phyloP scores from a whole-genome alignment of 2,797 vertebrate species.

The Phrynocephalus vlangalii region DNA sequence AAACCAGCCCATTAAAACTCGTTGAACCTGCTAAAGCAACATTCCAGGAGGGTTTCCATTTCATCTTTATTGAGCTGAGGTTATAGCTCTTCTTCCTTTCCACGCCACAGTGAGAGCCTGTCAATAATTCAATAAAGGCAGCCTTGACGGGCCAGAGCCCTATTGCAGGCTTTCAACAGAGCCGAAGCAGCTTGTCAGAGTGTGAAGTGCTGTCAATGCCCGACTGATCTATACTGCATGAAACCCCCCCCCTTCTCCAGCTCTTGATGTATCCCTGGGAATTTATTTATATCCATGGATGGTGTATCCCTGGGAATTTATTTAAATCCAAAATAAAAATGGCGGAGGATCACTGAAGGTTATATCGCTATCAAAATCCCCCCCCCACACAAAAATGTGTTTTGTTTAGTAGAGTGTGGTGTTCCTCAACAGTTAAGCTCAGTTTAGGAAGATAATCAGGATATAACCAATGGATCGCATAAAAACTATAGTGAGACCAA shows the following conservation, averaged over 20 bases:
- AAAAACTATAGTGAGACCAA: no score
- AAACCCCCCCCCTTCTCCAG: slow-evolving; percentile 70
- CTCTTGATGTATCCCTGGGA: slow-evolving; percentile 79
- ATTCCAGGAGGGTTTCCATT: slow-evolving; percentile 85
- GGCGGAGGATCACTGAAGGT: slow-evolving; percentile 6
- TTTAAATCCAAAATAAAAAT: slow-evolving; percentile 70
- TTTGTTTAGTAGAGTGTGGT: not conserved
- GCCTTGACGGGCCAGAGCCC: slow-evolving; percentile 83
- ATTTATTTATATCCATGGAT: slow-evolving; percentile 57
- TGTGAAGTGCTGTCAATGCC: slow-evolving; percentile 81
- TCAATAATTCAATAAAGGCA: slow-evolving; percentile 87
- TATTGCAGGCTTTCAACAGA: slow-evolving; percentile 82
- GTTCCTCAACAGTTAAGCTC: not conserved
- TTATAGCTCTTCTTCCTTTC: slow-evolving; percentile 74
- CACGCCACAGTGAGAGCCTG: slow-evolving; percentile 77
- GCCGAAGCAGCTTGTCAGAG: slow-evolving; percentile 83
- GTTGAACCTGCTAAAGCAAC: slow-evolving; percentile 82
- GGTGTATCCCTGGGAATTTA: slow-evolving; percentile 79
- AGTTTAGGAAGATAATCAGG: no score
- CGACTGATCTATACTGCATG: slow-evolving; percentile 86
- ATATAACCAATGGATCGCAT: no score
- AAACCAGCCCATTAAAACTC: slow-evolving; percentile 85
- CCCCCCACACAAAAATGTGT: slow-evolving; percentile 8
- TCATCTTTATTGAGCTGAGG: slow-evolving; percentile 83
- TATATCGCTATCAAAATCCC: slow-evolving; percentile 29